phyloP scores from a whole-genome alignment of 2,888 invertebrate species.

The Perithous albicinctus region DNA sequence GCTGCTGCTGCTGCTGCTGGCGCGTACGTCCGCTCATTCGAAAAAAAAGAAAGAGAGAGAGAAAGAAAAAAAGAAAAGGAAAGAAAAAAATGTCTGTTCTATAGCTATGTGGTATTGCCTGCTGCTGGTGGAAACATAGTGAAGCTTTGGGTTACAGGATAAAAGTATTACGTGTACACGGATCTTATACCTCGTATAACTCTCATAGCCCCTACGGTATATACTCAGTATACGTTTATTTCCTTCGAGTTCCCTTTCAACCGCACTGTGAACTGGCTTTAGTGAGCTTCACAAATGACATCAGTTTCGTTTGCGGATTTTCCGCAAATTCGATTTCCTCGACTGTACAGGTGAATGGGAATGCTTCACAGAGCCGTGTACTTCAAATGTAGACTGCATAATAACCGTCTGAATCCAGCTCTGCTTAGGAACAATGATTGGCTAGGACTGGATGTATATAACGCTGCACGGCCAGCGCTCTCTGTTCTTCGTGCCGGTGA shows the following conservation, averaged over 20 bases:
- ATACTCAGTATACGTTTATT: neutral
- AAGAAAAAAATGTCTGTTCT: neutral
- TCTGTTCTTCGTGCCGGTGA: slow-evolving; percentile 46
- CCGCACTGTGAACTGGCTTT: too few relatives aligned
- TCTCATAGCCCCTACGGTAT: too few relatives aligned
- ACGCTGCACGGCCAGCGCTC: slow-evolving; percentile 27
- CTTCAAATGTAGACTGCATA: slow-evolving; percentile 70
- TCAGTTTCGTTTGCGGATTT: neutral
- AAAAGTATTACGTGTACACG: slow-evolving; percentile 1
- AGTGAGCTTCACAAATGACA: too few relatives aligned
- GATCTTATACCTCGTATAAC: neutral
- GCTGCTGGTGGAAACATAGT: neutral
- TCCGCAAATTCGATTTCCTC: slow-evolving; percentile 3
- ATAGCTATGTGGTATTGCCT: neutral
- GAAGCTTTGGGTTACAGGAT: neutral
- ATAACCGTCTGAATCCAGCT: slow-evolving; percentile 71
- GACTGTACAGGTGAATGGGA: neutral
- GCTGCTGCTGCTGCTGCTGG: neutral
- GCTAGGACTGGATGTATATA: slow-evolving; percentile 43
- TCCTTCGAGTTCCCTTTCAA: too few relatives aligned
- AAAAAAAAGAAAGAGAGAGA: neutral
- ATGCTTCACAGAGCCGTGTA: slow-evolving; percentile 50
- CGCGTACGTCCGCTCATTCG: neutral
- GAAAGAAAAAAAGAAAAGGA: too few relatives aligned
- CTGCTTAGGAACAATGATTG: slow-evolving; percentile 74